Percentiles rank a stretch among this genome's conserved stretches.
Conservation (phyloP, 2,888 invertebrate species). For the Electrophaes corylata region DNA sequence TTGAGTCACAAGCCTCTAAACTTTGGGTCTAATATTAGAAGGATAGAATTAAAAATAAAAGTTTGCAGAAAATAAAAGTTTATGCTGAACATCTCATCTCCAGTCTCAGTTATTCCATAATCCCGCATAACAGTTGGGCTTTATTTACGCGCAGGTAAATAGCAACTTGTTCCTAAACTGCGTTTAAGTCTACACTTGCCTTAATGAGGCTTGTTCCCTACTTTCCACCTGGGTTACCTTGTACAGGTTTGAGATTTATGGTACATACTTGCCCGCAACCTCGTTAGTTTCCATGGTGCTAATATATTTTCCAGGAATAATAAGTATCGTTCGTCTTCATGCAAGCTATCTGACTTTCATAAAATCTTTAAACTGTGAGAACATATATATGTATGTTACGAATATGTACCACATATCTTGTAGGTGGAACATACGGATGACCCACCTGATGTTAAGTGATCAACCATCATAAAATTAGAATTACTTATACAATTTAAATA, state of each 20-base stretch:
- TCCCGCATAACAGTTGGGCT: slow-evolving; percentile 17
- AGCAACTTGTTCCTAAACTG: slow-evolving; percentile 22
- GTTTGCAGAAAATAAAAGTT: slow-evolving; percentile 20
- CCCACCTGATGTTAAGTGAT: too few species aligned
- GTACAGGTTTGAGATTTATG: slow-evolving; percentile 10
- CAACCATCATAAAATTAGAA: too few species aligned
- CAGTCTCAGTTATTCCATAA: slow-evolving; percentile 3
- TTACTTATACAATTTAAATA: too few species aligned
- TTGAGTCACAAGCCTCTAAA: not conserved
- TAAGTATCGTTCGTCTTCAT: not conserved
- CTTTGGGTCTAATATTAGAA: not conserved
- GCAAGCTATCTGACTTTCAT: too few species aligned
- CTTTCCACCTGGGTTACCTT: slow-evolving; percentile 1
- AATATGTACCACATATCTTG: too few species aligned
- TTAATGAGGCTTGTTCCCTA: slow-evolving; percentile 23
- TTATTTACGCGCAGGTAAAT: slow-evolving; percentile 13
- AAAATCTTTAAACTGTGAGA: too few species aligned
- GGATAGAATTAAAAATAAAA: slow-evolving; percentile 2
- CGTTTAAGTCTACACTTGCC: slow-evolving; percentile 22
- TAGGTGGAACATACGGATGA: too few species aligned
- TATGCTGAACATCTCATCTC: slow-evolving; percentile 13
- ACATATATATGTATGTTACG: too few species aligned
- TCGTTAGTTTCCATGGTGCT: not conserved
- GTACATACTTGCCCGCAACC: not conserved
- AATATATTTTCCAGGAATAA: not conserved